Evolutionary conservation across 2,113 vertebrate species (phyloP).

Genomic region (Macaca nemestrina): DNA sequence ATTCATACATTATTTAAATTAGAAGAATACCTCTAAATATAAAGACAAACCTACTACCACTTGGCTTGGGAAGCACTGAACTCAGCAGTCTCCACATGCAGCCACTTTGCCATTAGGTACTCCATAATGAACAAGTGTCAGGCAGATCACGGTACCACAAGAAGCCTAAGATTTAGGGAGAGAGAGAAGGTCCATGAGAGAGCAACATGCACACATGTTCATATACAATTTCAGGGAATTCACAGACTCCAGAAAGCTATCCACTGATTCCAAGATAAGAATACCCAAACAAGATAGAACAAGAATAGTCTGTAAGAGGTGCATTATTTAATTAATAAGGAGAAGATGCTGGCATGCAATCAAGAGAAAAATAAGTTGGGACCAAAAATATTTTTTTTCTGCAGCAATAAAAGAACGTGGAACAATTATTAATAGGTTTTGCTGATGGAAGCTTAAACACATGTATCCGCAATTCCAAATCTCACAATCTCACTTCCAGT

Average conservation of each 20-base stretch:
- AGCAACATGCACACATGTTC: neutral
- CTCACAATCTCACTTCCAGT: neutral
- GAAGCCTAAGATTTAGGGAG: neutral
- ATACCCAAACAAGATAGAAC: neutral
- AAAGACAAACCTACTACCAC: neutral
- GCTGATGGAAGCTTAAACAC: neutral
- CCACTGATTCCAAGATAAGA: neutral
- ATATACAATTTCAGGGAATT: neutral
- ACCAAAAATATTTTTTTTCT: neutral
- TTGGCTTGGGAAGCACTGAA: neutral
- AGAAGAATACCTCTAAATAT: neutral
- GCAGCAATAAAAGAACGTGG: neutral
- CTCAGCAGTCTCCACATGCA: neutral
- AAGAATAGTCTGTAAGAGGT: neutral
- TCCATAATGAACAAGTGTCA: neutral
- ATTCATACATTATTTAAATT: neutral
- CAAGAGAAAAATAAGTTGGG: neutral
- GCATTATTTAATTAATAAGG: neutral
- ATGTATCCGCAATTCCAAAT: neutral
- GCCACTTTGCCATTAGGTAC: rapidly evolving
- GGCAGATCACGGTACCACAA: too few species aligned
- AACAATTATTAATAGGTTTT: neutral
- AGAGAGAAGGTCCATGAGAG: neutral
- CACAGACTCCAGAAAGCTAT: neutral
- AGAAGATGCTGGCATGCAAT: neutral